phyloP scores from a whole-genome alignment of 2,888 invertebrate genomes.

The Phorcus lineatus region DNA sequence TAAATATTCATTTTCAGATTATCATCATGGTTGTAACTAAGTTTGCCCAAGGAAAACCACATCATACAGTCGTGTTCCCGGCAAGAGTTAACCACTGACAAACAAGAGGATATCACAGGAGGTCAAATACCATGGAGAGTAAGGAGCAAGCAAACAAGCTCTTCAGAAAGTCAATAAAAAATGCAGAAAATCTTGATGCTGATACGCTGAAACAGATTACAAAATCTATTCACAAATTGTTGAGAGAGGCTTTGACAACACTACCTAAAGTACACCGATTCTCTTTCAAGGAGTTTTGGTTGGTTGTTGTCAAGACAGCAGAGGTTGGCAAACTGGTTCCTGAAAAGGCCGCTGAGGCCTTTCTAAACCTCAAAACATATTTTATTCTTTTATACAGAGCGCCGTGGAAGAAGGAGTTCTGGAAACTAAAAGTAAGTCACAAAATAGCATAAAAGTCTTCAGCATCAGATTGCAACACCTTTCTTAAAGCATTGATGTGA shows the following conservation, averaged over 20 bases:
- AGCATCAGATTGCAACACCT: no score
- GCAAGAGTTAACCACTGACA: no score
- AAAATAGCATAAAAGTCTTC: no score
- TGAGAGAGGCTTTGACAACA: slow-evolving; percentile 36
- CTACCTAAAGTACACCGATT: slow-evolving; percentile 34
- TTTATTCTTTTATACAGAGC: slow-evolving; percentile 45
- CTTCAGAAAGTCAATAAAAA: slow-evolving; percentile 27
- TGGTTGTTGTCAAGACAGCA: slow-evolving; percentile 36
- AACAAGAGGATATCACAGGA: no score
- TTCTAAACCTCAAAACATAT: slow-evolving; percentile 49
- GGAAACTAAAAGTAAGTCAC: slow-evolving; percentile 49
- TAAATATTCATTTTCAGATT: no score
- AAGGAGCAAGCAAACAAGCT: background rate
- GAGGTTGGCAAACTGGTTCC: slow-evolving; percentile 39
- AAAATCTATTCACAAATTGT: slow-evolving; percentile 24
- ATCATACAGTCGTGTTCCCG: no score
- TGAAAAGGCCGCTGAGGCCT: slow-evolving; percentile 49
- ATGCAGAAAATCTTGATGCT: slow-evolving; percentile 28
- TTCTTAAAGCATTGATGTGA: no score
- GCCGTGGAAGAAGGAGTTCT: slow-evolving; percentile 58
- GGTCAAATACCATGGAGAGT: background rate
- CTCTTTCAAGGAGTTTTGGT: slow-evolving; percentile 31
- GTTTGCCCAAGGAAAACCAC: no score
- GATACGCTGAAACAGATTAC: background rate
- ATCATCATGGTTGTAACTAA: no score